These are phyloP conservation scores for Neopipo cinnamomea DNA, from an alignment of 2,113 vertebrate species.

Conservation along the genomic window DNA sequence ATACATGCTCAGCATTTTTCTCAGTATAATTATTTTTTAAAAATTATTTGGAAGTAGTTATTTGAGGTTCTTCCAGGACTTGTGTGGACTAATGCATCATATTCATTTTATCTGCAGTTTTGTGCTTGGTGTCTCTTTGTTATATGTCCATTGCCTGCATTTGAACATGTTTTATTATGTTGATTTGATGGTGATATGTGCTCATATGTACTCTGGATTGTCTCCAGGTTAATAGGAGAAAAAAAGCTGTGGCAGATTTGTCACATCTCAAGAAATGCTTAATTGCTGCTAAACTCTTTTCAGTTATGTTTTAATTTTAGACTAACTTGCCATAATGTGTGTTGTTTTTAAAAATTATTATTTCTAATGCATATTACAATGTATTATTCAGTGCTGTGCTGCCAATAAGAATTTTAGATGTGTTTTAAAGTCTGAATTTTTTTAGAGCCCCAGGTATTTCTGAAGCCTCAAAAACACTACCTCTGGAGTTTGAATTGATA, in stretches of 20 bases:
- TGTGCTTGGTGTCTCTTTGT: background rate
- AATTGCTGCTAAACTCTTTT: conserved; percentile 17
- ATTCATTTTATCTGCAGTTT: background rate
- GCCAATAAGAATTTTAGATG: conserved; percentile 30
- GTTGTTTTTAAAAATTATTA: background rate
- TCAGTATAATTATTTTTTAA: background rate
- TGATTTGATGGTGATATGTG: background rate
- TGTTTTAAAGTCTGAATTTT: conserved; percentile 70
- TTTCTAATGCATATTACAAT: background rate
- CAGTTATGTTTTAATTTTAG: background rate
- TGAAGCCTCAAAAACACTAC: conserved; percentile 58
- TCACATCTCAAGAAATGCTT: conserved; percentile 25
- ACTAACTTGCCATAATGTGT: background rate
- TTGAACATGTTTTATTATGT: background rate
- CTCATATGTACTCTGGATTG: background rate
- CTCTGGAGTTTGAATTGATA: conserved; percentile 80
- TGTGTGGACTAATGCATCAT: background rate
- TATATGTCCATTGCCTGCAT: background rate
- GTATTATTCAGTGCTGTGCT: background rate
- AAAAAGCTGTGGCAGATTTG: conserved; percentile 27
- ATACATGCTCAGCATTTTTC: background rate
- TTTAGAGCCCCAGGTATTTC: conserved; percentile 75
- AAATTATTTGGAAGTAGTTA: background rate
- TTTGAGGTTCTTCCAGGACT: background rate
- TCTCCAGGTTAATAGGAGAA: conserved; percentile 1